Evolutionary conservation across 35 echinoderm and acorn worm species (phyloP).

Genomic region (Hemicentrotus pulcherrimus): DNA sequence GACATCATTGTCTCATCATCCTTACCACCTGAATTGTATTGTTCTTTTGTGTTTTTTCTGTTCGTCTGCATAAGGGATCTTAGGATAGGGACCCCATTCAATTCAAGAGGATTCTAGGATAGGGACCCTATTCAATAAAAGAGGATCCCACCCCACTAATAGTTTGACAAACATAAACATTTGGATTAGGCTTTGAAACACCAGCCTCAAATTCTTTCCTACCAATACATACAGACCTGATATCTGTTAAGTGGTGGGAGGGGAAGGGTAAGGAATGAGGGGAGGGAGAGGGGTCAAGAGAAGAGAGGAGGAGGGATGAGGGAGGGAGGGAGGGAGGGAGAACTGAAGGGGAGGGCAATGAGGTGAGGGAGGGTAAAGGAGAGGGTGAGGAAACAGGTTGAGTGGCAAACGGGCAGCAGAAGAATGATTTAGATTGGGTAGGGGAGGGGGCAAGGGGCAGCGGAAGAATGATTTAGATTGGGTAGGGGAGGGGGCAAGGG

Average conservation of each 20-base stretch:
- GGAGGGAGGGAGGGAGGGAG: too few species aligned
- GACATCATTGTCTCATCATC: background rate
- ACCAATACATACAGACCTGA: background rate
- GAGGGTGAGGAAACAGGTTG: too few species aligned
- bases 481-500: too few species aligned
- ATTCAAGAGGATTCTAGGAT: background rate
- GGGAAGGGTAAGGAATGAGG: too few species aligned
- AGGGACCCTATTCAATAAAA: background rate
- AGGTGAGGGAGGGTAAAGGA: background rate
- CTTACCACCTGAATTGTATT: background rate
- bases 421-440: too few species aligned
- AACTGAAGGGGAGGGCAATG: too few species aligned
- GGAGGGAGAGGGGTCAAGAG: too few species aligned
- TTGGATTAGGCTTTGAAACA: background rate
- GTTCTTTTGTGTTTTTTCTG: background rate
- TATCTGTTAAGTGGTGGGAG: background rate
- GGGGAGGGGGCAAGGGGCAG: too few species aligned
- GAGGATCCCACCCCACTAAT: background rate
- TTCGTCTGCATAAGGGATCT: background rate
- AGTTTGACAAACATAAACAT: conserved; percentile 37
- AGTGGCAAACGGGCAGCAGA: too few species aligned
- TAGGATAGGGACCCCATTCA: background rate
- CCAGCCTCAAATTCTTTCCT: background rate
- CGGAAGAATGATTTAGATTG: too few species aligned
- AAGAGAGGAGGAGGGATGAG: too few species aligned